Evolutionary conservation across 2,888 invertebrate genomes (phyloP).

Genomic region (Lithophane ornitopus): DNA sequence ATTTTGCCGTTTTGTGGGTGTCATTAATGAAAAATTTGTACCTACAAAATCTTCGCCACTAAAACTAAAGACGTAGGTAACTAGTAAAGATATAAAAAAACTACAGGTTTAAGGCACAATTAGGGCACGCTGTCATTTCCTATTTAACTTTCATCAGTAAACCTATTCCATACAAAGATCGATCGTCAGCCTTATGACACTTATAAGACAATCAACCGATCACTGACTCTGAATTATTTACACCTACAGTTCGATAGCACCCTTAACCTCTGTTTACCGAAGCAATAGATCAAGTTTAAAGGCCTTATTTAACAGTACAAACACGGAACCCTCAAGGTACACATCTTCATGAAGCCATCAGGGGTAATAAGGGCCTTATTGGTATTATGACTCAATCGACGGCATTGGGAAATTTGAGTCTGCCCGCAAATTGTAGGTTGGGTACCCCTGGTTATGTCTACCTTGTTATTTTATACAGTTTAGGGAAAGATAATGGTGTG

Average conservation of each 20-base stretch:
- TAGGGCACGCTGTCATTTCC: neutral
- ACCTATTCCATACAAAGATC: neutral
- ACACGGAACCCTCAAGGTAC: slow-evolving; percentile 81
- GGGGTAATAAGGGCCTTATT: slow-evolving; percentile 72
- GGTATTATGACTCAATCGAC: slow-evolving; percentile 88
- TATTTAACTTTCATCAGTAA: neutral
- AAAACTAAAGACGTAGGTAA: no score
- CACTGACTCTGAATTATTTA: slow-evolving; percentile 51
- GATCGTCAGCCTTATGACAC: slow-evolving; percentile 21
- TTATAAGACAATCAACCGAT: slow-evolving; percentile 47
- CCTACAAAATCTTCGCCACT: neutral
- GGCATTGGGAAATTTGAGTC: slow-evolving; percentile 79
- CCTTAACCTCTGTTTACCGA: slow-evolving; percentile 68
- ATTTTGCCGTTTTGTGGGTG: neutral
- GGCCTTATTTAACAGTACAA: slow-evolving; percentile 80
- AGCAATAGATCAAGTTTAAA: slow-evolving; percentile 84
- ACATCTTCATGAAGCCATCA: slow-evolving; percentile 80
- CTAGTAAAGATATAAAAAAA: neutral
- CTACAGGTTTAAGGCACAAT: neutral
- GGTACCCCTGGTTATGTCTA: slow-evolving; percentile 72
- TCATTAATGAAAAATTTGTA: neutral
- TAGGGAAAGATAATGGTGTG: slow-evolving; percentile 28
- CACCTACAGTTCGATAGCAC: slow-evolving; percentile 50
- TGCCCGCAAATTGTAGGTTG: slow-evolving; percentile 83
- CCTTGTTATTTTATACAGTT: slow-evolving; percentile 58